Base-by-base conservation (phyloP, 2,797 vertebrate species). In the Pteronotus mesoamericanus region DNA sequence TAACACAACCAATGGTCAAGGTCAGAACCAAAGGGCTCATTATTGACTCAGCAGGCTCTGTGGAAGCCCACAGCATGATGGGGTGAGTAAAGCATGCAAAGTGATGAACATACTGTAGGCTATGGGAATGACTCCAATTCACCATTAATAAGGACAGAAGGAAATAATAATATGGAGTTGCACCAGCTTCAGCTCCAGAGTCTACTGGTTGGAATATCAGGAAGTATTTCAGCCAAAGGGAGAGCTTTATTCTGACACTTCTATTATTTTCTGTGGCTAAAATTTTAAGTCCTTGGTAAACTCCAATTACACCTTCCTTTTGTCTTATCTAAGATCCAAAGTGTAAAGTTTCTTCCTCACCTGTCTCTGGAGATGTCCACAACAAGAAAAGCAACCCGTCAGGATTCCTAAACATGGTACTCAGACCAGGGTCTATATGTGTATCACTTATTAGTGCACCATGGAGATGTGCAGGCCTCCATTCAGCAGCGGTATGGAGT, bases 321-420 rank as follows among this genome's bases (percentile, higher is more conserved):
- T 18, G 7, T 44, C 18, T 61, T 37, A 22, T 19, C 42, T 55
- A 51, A 89, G 80, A 57, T 26, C n/a, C 34, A 26, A 2, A 16
- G 0, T 37, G 1, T 29, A 6, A 37, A 37, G 21, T 22, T 16
- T 21, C 21, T 29, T 9, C 32, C 9, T 19, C 0, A 0, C 74
- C 57, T 64, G 11, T 59, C 46, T 19, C 5, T 4, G 14, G 57
- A 79, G 39, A 46, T 16, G 0, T n/a, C 6, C 4, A 0, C 9
- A 44, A 14, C 15, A n/a, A 71, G n/a, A 34, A 53, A 46, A 59
- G 15, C 16, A 22, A 24, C 15, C n/a, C 39, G 46, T 39, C 4
- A 42, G 48, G 64, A 6, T 42, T n/a, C 44, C 44, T 32, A 5
- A 26, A 26, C 39, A 0, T 0, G 0, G 29, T 4, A 26, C 16